Evolutionary conservation across 2,113 vertebrate species (phyloP).

Genomic region (Procavia capensis): DNA sequence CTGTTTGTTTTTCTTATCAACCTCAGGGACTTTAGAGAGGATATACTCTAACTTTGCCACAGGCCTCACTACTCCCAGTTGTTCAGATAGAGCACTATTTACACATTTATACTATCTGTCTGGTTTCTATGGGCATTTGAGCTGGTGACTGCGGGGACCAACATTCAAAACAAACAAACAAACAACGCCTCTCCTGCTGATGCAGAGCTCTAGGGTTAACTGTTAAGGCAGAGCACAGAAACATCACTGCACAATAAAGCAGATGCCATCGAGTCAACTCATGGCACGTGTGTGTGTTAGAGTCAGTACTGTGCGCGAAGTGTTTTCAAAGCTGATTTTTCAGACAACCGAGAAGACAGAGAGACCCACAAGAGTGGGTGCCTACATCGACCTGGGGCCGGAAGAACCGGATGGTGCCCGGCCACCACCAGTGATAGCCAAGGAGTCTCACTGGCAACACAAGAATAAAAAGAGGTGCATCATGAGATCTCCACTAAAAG

Average conservation of each 20-base stretch:
- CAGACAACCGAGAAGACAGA: no score
- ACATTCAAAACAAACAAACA: neutral
- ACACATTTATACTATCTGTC: neutral
- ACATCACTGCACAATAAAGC: neutral
- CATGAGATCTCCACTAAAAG: no score
- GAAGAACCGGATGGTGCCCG: no score
- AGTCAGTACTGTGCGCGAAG: neutral
- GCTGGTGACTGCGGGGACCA: neutral
- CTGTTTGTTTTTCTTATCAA: conserved; percentile 5
- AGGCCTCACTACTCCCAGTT: neutral
- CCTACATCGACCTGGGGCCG: no score
- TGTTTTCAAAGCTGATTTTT: neutral
- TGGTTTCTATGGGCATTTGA: neutral
- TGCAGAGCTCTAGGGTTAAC: neutral
- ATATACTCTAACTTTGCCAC: neutral
- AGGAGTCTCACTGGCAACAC: no score
- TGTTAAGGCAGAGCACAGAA: neutral
- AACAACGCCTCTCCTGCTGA: neutral
- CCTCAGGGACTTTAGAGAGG: neutral
- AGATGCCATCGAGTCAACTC: neutral
- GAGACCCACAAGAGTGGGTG: no score
- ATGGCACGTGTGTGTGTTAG: neutral
- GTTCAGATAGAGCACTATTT: neutral
- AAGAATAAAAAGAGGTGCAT: no score
- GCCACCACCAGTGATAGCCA: no score